These are phyloP conservation scores for Drosophila engyochracea DNA, from an alignment of 2,888 invertebrate species.

Conservation along the genomic window DNA sequence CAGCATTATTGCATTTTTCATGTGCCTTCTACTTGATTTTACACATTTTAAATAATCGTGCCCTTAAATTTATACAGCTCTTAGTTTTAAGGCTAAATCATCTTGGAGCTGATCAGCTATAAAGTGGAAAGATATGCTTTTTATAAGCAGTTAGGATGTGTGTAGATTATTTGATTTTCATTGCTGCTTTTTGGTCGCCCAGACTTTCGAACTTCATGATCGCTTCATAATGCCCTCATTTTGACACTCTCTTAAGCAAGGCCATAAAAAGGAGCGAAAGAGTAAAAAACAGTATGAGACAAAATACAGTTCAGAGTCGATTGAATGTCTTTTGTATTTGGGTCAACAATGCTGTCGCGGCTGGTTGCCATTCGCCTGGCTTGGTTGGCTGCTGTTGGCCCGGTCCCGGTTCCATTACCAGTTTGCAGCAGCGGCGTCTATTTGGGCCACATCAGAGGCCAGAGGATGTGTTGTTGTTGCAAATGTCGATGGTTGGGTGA, in stretches of 20 bases:
- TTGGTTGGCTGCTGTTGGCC: constrained; percentile 51
- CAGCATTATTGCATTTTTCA: neutral
- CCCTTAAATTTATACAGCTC: neutral
- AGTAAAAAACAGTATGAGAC: constrained; percentile 39
- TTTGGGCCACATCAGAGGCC: constrained; percentile 48
- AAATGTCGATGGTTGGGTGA: neutral
- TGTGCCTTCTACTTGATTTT: neutral
- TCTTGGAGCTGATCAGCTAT: constrained; percentile 1
- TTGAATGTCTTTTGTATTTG: constrained; percentile 77
- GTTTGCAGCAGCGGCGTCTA: constrained; percentile 33
- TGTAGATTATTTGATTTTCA: neutral
- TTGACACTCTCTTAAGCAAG: constrained; percentile 34
- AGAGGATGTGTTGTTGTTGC: neutral
- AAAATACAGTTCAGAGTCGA: constrained; percentile 63
- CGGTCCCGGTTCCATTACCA: constrained; percentile 59
- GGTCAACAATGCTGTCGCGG: constrained; percentile 73
- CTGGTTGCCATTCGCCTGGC: constrained; percentile 28
- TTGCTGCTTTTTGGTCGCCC: constrained; percentile 1
- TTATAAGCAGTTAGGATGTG: constrained; percentile 16
- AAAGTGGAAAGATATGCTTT: constrained; percentile 12
- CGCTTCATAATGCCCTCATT: neutral
- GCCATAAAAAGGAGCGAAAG: constrained; percentile 50
- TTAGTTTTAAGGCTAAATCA: neutral
- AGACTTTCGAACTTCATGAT: constrained; percentile 30
- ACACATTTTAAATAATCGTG: neutral